Conservation (phyloP, 2,797 vertebrate genomes). For the Xenentodon cancila region DNA sequence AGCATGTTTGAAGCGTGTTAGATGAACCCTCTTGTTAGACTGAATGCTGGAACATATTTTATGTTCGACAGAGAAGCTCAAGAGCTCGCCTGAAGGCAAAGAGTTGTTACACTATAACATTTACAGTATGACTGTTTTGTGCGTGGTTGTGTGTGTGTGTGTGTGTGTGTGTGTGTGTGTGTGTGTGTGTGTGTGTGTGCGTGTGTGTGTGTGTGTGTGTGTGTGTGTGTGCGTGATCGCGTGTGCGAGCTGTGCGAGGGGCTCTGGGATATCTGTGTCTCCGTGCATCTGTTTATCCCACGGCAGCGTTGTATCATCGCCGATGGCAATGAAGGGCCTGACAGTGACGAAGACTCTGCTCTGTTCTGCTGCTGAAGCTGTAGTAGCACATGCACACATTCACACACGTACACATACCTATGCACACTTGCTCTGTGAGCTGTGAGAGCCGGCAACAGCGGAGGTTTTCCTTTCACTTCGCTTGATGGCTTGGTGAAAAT, state of each 20-base stretch:
- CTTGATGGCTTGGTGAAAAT: neutral
- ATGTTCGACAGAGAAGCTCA: conserved; percentile 49
- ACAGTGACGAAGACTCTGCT: conserved; percentile 70
- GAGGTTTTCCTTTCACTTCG: conserved; percentile 23
- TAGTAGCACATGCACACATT: conserved; percentile 18
- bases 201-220: conserved; percentile 11
- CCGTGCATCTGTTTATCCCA: conserved; percentile 73
- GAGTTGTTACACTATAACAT: conserved; percentile 53
- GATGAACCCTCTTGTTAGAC: conserved; percentile 43
- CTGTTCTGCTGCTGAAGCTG: conserved; percentile 55
- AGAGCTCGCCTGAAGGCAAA: conserved; percentile 68
- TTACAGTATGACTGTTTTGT: conserved; percentile 43
- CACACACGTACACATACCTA: conserved; percentile 1
- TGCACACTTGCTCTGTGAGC: conserved; percentile 26
- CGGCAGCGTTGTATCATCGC: conserved; percentile 68
- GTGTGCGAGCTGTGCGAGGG: conserved; percentile 45
- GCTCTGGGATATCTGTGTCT: conserved; percentile 69
- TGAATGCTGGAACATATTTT: conserved; percentile 47
- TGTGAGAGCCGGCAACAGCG: conserved; percentile 40
- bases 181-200: conserved; percentile 15
- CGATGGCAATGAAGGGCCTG: conserved; percentile 70
- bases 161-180: conserved; percentile 10
- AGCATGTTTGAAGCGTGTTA: conserved; percentile 40
- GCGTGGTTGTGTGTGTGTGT: conserved; percentile 1
- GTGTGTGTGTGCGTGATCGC: conserved; percentile 5